Conservation (phyloP, 1,140 invertebrate species). For the Drosophila leontia region DNA sequence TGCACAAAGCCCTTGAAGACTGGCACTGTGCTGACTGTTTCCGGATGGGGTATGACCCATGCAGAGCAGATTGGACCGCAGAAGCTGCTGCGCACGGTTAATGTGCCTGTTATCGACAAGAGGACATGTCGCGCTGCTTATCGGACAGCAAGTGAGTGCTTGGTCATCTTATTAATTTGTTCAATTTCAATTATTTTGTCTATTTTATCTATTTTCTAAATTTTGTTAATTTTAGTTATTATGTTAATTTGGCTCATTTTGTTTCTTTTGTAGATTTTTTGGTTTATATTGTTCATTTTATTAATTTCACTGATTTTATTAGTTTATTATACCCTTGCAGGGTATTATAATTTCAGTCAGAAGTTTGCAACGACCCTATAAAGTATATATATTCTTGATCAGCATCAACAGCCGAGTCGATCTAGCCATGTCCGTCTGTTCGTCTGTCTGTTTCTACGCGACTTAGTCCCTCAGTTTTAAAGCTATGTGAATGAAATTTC, state of each 20-base stretch:
- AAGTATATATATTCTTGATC: too few species aligned
- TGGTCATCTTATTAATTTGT: too few species aligned
- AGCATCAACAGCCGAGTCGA: too few species aligned
- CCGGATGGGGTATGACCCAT: constrained; percentile 29
- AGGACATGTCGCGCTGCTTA: constrained; percentile 16
- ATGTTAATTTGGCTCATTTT: neutral
- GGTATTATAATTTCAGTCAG: too few species aligned
- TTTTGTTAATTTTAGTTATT: neutral
- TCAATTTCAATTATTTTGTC: neutral
- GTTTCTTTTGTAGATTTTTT: neutral
- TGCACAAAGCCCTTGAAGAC: constrained; percentile 18
- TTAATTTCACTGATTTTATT: neutral
- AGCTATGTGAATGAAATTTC: too few species aligned
- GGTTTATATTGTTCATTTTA: neutral
- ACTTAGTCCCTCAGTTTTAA: too few species aligned
- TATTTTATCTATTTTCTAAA: neutral
- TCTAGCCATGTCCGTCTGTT: too few species aligned
- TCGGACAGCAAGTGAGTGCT: constrained; percentile 20
- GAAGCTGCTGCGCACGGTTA: constrained; percentile 30
- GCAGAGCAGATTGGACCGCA: neutral
- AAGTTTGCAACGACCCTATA: too few species aligned
- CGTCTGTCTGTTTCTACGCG: too few species aligned
- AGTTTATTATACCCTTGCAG: neutral
- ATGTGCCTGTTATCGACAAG: constrained; percentile 53
- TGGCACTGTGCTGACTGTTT: constrained; percentile 25